phyloP scores from a whole-genome alignment of 2,797 vertebrate species.

The Scyliorhinus canicula region DNA sequence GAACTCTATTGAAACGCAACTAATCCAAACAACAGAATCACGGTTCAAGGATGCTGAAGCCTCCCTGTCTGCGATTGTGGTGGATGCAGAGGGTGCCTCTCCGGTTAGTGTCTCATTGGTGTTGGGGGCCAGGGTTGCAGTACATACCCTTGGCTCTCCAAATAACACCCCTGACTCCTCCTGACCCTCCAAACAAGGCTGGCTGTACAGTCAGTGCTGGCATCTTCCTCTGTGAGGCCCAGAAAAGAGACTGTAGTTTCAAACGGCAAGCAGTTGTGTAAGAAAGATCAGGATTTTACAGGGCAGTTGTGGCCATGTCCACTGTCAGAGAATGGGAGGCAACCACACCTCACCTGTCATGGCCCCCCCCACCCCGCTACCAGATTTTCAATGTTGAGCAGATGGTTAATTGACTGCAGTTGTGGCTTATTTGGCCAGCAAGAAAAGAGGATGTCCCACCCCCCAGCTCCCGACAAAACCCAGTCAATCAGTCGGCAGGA shows the following conservation, averaged over 20 bases:
- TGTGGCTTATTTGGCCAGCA: neutral
- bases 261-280: neutral
- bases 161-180: neutral
- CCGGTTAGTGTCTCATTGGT: neutral
- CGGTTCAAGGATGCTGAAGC: neutral
- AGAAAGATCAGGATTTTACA: neutral
- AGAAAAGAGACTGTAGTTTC: neutral
- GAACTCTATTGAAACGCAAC: neutral
- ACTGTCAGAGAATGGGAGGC: neutral
- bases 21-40: neutral
- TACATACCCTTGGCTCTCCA: neutral
- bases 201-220: neutral
- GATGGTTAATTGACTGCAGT: neutral
- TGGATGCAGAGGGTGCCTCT: neutral
- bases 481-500: neutral
- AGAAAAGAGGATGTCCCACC: neutral
- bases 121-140: neutral
- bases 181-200: neutral
- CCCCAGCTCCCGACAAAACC: neutral
- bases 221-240: neutral
- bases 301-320: neutral
- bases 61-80: neutral
- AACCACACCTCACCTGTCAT: neutral
- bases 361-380: too few species aligned
- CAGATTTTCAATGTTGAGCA: neutral